Evolutionary conservation across 2,797 vertebrate species (phyloP).

Genomic region (Gadopsis bispinosus): DNA sequence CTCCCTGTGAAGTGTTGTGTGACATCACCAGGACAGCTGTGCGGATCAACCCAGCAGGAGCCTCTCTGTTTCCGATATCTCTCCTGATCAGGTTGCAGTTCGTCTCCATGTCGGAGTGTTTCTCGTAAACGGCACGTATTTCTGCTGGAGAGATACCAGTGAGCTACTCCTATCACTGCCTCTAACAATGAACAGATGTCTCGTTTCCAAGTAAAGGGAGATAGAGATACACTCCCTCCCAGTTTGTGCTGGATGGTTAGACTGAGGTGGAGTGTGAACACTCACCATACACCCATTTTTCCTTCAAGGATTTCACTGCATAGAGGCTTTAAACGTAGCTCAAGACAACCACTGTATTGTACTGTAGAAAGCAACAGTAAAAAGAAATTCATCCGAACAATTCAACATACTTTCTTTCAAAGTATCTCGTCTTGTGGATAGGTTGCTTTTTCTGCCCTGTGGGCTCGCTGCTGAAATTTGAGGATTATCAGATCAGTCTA

Average conservation of each 20-base stretch:
- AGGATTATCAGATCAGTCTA: conserved; percentile 7
- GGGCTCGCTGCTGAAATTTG: neutral
- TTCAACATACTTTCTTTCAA: neutral
- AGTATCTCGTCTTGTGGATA: neutral
- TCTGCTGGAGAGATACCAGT: conserved; percentile 65
- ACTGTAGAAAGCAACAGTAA: neutral
- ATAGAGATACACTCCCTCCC: conserved; percentile 53
- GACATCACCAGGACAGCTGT: conserved; percentile 80
- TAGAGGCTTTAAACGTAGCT: conserved; percentile 2
- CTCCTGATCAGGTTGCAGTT: conserved; percentile 68
- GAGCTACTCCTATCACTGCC: conserved; percentile 61
- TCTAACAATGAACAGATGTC: conserved; percentile 83
- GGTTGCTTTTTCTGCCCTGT: conserved; percentile 20
- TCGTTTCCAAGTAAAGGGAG: conserved; percentile 57
- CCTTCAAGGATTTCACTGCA: neutral
- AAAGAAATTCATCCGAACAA: neutral
- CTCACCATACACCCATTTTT: conserved; percentile 27
- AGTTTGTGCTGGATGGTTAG: conserved; percentile 33
- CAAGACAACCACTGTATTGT: conserved; percentile 15
- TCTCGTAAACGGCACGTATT: conserved; percentile 69
- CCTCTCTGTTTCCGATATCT: conserved; percentile 55
- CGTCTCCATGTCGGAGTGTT: conserved; percentile 45
- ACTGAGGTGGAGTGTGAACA: conserved; percentile 27
- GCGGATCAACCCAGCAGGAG: conserved; percentile 52
- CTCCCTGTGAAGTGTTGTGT: conserved; percentile 61